These are phyloP conservation scores for Priocnemis perturbator DNA, from an alignment of 2,888 invertebrate species.

Conservation along the genomic window DNA sequence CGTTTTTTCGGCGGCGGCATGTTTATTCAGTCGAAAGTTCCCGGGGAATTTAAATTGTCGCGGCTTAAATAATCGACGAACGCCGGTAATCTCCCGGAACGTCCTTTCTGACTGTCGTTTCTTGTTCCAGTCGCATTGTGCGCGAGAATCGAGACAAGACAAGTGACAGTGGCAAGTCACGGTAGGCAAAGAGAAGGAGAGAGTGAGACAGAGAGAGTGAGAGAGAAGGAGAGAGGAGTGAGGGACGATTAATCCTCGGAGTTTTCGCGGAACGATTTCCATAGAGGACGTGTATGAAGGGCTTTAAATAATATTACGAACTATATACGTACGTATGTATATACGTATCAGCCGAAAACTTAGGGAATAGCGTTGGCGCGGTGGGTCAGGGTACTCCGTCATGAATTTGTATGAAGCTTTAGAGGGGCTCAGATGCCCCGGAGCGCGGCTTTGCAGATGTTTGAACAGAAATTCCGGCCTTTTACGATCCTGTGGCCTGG, in stretches of 20 bases:
- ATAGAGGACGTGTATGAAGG: slow-evolving; percentile 18
- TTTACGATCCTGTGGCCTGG: slow-evolving; percentile 47
- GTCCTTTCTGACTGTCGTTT: too few relatives aligned
- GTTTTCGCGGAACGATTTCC: slow-evolving; percentile 34
- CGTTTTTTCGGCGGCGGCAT: too few relatives aligned
- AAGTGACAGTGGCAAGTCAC: neutral
- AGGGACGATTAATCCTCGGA: slow-evolving; percentile 30
- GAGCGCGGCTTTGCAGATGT: slow-evolving; percentile 55
- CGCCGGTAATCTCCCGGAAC: too few relatives aligned
- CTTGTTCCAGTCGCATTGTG: neutral
- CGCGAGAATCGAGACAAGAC: slow-evolving; percentile 32
- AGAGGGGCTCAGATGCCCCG: slow-evolving; percentile 48
- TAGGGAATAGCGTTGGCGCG: slow-evolving; percentile 30
- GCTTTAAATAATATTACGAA: slow-evolving; percentile 41
- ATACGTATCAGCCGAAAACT: slow-evolving; percentile 42
- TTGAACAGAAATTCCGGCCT: slow-evolving; percentile 57
- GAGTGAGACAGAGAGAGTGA: neutral
- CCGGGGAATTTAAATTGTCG: too few relatives aligned
- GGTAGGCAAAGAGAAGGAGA: neutral
- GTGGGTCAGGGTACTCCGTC: slow-evolving; percentile 45
- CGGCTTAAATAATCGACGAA: too few relatives aligned
- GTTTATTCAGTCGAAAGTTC: too few relatives aligned
- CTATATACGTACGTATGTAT: slow-evolving; percentile 11
- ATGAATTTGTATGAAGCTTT: slow-evolving; percentile 61
- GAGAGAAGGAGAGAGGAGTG: neutral